phyloP scores from a whole-genome alignment of 1,140 invertebrate species.

The Hetaerina americana region DNA sequence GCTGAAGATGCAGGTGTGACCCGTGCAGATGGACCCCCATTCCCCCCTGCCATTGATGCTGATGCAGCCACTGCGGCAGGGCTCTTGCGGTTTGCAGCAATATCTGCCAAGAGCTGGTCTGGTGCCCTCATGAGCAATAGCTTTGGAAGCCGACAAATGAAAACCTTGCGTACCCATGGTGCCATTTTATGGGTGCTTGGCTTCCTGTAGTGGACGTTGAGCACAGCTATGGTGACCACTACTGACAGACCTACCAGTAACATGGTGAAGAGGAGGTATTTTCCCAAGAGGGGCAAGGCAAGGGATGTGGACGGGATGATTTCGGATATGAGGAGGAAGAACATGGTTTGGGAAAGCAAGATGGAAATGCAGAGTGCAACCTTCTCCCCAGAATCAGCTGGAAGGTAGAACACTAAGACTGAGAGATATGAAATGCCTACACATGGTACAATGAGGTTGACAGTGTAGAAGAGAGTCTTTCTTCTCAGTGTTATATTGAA shows the following conservation, averaged over 20 bases:
- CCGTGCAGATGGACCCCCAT: neutral
- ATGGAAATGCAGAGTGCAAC: constrained; percentile 97
- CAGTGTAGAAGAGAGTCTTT: constrained; percentile 92
- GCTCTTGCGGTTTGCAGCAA: constrained; percentile 44
- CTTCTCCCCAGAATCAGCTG: constrained; percentile 97
- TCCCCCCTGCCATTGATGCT: neutral
- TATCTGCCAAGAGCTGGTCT: constrained; percentile 60
- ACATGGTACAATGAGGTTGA: constrained; percentile 88
- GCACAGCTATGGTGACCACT: constrained; percentile 90
- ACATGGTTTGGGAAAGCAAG: constrained; percentile 96
- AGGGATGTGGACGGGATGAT: constrained; percentile 98
- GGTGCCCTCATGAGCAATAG: constrained; percentile 74
- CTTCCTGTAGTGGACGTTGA: constrained; percentile 98
- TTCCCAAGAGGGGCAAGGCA: constrained; percentile 89
- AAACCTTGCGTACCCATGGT: constrained; percentile 77
- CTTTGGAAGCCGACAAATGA: constrained; percentile 73
- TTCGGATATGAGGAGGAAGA: constrained; percentile 94
- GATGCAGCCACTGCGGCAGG: neutral
- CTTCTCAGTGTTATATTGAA: constrained; percentile 94
- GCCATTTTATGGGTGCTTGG: constrained; percentile 96
- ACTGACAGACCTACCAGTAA: constrained; percentile 92
- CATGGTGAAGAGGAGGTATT: constrained; percentile 98
- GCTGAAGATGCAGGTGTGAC: neutral
- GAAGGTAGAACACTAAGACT: constrained; percentile 91
- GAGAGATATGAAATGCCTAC: constrained; percentile 87